phyloP scores from a whole-genome alignment of 2,888 invertebrate species.

The Drosophila tripunctata region DNA sequence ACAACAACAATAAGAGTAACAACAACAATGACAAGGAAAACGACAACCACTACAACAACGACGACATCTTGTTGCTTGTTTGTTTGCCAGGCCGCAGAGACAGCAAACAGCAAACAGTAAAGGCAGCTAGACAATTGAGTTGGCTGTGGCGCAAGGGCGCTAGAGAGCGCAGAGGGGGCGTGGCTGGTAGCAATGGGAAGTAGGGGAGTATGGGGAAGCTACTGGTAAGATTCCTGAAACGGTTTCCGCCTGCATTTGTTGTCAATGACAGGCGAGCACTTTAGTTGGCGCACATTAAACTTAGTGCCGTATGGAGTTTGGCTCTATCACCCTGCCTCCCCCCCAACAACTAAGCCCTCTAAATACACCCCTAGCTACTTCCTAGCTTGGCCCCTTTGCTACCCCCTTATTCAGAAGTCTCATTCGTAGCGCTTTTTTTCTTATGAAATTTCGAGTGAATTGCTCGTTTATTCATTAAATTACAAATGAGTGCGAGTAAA shows the following conservation, averaged over 20 bases:
- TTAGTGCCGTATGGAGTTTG: conserved; percentile 23
- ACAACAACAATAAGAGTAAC: background rate
- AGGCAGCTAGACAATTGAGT: conserved; percentile 30
- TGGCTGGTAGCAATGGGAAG: background rate
- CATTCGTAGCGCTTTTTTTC: conserved; percentile 4
- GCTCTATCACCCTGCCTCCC: background rate
- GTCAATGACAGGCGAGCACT: conserved; percentile 57
- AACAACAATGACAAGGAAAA: background rate
- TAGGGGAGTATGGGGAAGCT: background rate
- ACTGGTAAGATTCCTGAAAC: conserved; percentile 17
- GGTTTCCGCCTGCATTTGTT: conserved; percentile 48
- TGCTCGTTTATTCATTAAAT: conserved; percentile 68
- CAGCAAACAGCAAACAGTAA: conserved; percentile 41
- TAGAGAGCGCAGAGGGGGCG: background rate
- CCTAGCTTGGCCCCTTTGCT: background rate
- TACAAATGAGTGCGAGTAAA: conserved; percentile 36
- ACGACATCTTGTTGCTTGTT: conserved; percentile 52
- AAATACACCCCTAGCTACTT: background rate
- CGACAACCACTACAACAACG: conserved; percentile 1
- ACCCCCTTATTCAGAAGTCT: background rate
- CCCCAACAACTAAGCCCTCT: background rate
- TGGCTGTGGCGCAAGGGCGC: background rate
- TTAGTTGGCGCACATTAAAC: conserved; percentile 57
- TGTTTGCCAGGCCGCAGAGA: conserved; percentile 54
- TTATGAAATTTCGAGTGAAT: conserved; percentile 58